Base-by-base conservation (phyloP, 2,888 invertebrate species). In the Aporophyla nigra region DNA sequence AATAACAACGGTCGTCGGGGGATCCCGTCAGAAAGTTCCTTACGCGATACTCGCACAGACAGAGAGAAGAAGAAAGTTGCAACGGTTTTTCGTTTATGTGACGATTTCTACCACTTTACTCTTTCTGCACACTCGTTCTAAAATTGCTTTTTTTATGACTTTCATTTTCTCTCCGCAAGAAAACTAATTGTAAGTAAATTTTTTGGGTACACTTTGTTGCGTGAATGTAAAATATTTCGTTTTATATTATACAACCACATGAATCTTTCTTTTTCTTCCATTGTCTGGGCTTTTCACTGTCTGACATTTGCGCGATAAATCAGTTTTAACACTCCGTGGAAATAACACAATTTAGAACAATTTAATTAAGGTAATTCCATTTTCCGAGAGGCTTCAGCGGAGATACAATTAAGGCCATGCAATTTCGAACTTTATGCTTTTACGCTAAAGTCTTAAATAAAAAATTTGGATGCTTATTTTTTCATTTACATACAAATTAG, bases 341-440 rank as follows among this genome's bases (percentile, higher is more conserved):
- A 69, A 66, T 66, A 61, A 80, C 21, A 49, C 54, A 56, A 74
- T 63, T 62, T 53, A 21, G 27, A 53, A 54, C 21, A 27, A 70
- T 83, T 74, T 33, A 19, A 74, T 71, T 83, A 82, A 68, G 71
- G 33, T 83, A 79, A 83, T 74, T 40, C 12, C 19, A 67, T 74
- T 66, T 73, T 12, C 24, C 9, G 12, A 70, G 53, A 61, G 12
- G 12, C 53, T 78, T 53, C 14, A 46, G 16, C 24, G 9, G 43
- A 46, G 14, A 59, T 46, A 27, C 0, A 24, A 27, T 53, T 46
- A 19, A 19, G 33, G 16, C 21, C 61, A 69, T 3, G 27, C 49
- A 3, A 76, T 66, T 80, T 53, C 40, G 12, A 80, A 66, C 46
- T 46, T 33, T 58, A 66, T 21, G 0, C 0, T 14, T 14, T 53